Evolutionary conservation across 2,113 vertebrate species (phyloP).

Genomic region (Anoura caudifer): DNA sequence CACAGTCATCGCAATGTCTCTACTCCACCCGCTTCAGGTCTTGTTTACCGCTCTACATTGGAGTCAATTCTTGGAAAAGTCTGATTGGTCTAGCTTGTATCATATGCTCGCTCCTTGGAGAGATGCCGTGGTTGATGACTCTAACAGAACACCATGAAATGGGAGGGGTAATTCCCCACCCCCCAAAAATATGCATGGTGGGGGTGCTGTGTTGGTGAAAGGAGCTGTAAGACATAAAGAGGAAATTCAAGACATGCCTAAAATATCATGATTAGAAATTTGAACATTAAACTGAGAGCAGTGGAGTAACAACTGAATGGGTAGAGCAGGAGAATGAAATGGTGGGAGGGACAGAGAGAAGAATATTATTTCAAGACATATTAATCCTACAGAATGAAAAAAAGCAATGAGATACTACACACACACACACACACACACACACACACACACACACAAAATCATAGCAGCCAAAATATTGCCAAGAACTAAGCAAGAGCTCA

Average conservation of each 20-base stretch:
- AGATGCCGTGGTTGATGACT: neutral
- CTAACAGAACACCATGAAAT: neutral
- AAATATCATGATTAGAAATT: neutral
- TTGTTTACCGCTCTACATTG: neutral
- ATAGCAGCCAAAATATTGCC: neutral
- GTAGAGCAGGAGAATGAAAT: neutral
- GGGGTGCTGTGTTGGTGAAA: neutral
- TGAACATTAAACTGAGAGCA: neutral
- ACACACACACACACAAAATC: neutral
- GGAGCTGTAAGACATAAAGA: neutral
- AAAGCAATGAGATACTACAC: fast-evolving
- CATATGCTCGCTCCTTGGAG: neutral
- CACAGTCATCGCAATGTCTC: neutral
- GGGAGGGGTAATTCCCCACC: neutral
- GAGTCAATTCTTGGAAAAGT: neutral
- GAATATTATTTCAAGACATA: neutral
- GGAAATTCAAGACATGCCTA: neutral
- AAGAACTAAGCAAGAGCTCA: neutral
- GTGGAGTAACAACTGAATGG: neutral
- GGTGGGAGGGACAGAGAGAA: neutral
- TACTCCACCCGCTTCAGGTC: neutral
- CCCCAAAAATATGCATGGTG: neutral
- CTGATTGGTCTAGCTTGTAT: neutral
- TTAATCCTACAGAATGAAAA: neutral
- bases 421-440: too few species aligned